phyloP scores from a whole-genome alignment of 2,888 invertebrate species.

The Lysandra coridon region DNA sequence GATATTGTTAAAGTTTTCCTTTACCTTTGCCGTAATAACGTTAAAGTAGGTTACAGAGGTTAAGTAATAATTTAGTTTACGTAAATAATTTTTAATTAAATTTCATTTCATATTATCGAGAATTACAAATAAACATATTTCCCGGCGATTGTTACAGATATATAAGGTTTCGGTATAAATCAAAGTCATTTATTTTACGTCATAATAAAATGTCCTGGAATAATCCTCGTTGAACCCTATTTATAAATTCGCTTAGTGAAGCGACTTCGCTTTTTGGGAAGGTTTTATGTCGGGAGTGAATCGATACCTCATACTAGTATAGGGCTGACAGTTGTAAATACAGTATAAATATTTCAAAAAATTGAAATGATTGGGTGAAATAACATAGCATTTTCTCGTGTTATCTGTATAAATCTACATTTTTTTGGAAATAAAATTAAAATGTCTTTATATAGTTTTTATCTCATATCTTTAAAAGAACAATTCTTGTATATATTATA shows the following conservation, averaged over 20 bases:
- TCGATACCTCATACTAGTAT: neutral
- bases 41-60: neutral
- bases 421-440: no score
- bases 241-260: slow-evolving; percentile 28
- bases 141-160: neutral
- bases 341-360: neutral
- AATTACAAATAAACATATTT: neutral
- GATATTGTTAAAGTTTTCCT: neutral
- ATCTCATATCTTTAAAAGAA: no score
- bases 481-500: no score
- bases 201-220: slow-evolving; percentile 12
- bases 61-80: neutral
- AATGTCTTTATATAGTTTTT: no score
- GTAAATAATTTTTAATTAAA: neutral
- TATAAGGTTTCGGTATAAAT: neutral
- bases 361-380: neutral
- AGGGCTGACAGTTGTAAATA: neutral
- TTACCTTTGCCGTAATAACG: neutral
- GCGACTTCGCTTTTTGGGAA: slow-evolving; percentile 9
- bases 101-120: neutral
- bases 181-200: slow-evolving; percentile 8
- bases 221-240: slow-evolving; percentile 11
- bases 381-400: no score
- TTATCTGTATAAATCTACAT: no score
- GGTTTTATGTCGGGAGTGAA: slow-evolving; percentile 17